Base-by-base conservation (phyloP, 2,797 vertebrate genomes). In the Neoniphon sammara region DNA sequence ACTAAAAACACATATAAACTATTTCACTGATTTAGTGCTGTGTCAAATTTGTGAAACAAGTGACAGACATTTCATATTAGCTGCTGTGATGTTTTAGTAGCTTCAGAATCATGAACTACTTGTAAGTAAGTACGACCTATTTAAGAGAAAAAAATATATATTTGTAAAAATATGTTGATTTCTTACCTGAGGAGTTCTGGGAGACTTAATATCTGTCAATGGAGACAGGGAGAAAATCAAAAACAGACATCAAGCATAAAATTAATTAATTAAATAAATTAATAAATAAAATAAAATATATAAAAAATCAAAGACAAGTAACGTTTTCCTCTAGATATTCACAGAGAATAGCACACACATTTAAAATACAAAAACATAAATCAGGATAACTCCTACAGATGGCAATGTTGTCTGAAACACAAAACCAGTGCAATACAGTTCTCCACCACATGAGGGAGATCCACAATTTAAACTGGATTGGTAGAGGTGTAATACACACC, bases 111-210 rank as follows among this genome's bases (percentile, higher is more conserved):
- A 20, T 20, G 6, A 18, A 50, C 47, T 50, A 55, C 10, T 5
- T 14, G 23, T 27, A 27, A 12, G 23, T 15, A 55, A 55, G 4
- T 14, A 55, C 5, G 14, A 15, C 53, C 14, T 5, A 2, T 27
- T 15, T 15, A 10, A 27, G 15, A 15, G 21, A 25, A 30, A 15
- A 55, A 10, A 54, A 39, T 7, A 11, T 2, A 4, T 42, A 42
- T 42, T 14, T 42, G 39, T 14, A 42, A 4, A n/a, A 39, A 25
- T n/a, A n/a, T n/a, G 25, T 25, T 23, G 31, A 21, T 5, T 25
- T 80, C 88, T 94, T 92, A 99, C 98, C 96, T 96, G 96, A 78
- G 96, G 95, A 83, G 85, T 91, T 94, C 91, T 95, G 0, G 92
- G 90, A 75, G 94, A 95, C 87, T 91, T 97, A 60, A 82, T 46